phyloP scores from a whole-genome alignment of 2,888 invertebrate genomes.

The Zeuzera pyrina region DNA sequence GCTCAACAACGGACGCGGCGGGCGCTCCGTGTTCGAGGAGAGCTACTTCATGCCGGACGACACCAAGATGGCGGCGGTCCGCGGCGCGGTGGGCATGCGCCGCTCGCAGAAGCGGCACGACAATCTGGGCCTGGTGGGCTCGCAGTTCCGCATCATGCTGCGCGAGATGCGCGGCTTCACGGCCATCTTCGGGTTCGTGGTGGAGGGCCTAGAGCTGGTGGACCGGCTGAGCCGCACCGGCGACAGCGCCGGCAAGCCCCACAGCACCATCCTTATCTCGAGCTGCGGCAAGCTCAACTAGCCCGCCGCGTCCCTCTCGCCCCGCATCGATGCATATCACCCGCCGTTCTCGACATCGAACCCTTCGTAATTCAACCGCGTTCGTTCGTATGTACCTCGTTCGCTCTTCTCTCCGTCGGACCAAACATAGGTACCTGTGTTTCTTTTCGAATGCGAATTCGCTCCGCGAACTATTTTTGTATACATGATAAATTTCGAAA shows the following conservation, averaged over 20 bases:
- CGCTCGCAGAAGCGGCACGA: slow-evolving; percentile 86
- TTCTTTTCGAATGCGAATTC: slow-evolving; percentile 16
- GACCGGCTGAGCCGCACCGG: slow-evolving; percentile 85
- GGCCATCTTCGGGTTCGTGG: slow-evolving; percentile 85
- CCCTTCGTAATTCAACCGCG: slow-evolving; percentile 19
- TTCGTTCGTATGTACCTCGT: slow-evolving; percentile 22
- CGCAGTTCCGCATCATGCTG: slow-evolving; percentile 86
- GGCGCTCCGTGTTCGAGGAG: slow-evolving; percentile 83
- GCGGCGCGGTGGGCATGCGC: slow-evolving; percentile 87
- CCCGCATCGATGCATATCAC: slow-evolving; percentile 4
- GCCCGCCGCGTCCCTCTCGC: slow-evolving; percentile 9
- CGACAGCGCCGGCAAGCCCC: slow-evolving; percentile 84
- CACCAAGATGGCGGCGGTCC: slow-evolving; percentile 81
- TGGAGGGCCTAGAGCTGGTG: slow-evolving; percentile 84
- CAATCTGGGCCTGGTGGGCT: slow-evolving; percentile 86
- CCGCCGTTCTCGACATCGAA: slow-evolving; percentile 7
- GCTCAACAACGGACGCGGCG: slow-evolving; percentile 85
- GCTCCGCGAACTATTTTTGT: slow-evolving; percentile 27
- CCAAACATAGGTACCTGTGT: too few species aligned
- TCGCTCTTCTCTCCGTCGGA: slow-evolving; percentile 15
- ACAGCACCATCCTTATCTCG: slow-evolving; percentile 80
- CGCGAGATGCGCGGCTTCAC: slow-evolving; percentile 89
- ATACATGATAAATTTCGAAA: slow-evolving; percentile 24
- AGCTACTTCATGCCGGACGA: slow-evolving; percentile 87
- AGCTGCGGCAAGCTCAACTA: slow-evolving; percentile 82